Base-by-base conservation (phyloP, 1,140 invertebrate genomes). In the Zophobas atratus region DNA sequence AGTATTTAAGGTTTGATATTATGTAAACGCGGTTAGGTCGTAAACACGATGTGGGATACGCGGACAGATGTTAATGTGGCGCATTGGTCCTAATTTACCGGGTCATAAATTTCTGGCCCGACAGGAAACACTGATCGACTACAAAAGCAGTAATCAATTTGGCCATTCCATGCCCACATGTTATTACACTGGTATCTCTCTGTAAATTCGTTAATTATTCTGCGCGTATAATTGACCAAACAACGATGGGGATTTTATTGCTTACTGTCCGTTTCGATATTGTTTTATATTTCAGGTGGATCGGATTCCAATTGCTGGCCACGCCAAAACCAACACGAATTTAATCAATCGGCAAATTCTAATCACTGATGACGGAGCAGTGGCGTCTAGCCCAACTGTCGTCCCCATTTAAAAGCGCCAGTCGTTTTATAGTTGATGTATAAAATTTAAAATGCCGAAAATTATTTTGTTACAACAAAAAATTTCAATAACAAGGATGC, bases 141-240 rank as follows among this genome's bases (percentile, higher is more conserved):
- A 80, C 80, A 81, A 81, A 80, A 80, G 80, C 76, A 70, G 79
- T 80, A 81, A 81, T 81, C 80, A 81, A 81, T 81, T 81, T 77
- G 70, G 75, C 75, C 79, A 75, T 80, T 77, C 76, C 76, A 67
- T 77, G 79, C 70, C 76, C 79, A 77, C 79, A 77, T 77, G 77
- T 78, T 78, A 76, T 79, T 76, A 79, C 75, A 72, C 70, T 55
- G 73, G 78, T 79, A 77, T 79, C 77, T 60, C 57, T 38, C 51
- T 78, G 72, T 78, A 78, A 78, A 78, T 78, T 56, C 77, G 72
- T 75, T 78, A 77, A 77, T 77, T 77, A 77, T 77, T 77, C 75
- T 77, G 67, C 33, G 43, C 56, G 67, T 71, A 77, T 77, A 77
- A 77, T 77, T 77, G 75, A 77, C 75, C 75, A 53, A 63, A 76